Base-by-base conservation (phyloP, 2,113 vertebrate genomes). In the Etheostoma spectabile region DNA sequence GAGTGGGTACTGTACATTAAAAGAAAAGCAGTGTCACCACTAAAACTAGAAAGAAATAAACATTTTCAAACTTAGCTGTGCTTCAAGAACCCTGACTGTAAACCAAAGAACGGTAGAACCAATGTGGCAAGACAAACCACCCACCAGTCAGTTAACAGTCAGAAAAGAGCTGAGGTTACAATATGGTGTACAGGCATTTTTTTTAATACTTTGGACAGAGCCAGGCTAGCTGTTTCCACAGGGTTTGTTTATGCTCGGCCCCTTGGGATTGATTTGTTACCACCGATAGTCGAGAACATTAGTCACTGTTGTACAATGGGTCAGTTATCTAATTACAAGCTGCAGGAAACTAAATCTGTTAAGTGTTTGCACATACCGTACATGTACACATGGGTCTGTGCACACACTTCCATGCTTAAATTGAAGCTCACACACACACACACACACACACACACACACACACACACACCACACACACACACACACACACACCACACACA, bases 271-370 rank as follows among this genome's bases (percentile, higher is more conserved):
- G 74, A 73, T 55, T 12, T 27, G n/a, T 73, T 77, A 51, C 49
- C 59, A 16, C 22, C 56, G 71, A 35, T 73, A 74, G 59, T 71
- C 66, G 61, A 84, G 68, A 84, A 60, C 64, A 80, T 90, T 78
- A 80, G 73, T 86, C 75, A 77, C 78, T 64, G 55, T 48, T 80
- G 68, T 24, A n/a, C 24, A 1, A 18, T 18, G 52, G 74, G 52
- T 80, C 72, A 74, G 18, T 81, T 73, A 61, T 77, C 82, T 83
- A 84, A 86, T 89, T 87, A 86, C 78, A 84, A 61, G 30, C 77
- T 55, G 30, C 42, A 18, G 46, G 86, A 81, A 91, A 92, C 77
- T 16, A 33, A 74, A 92, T 91, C 85, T 71, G 66, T 52, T 42
- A 35, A 74, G 67, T 79, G 71, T 80, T 84, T 48, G 67, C 81